These are phyloP conservation scores for Anabas testudineus DNA, from an alignment of 2,797 vertebrate species.

Conservation along the genomic window DNA sequence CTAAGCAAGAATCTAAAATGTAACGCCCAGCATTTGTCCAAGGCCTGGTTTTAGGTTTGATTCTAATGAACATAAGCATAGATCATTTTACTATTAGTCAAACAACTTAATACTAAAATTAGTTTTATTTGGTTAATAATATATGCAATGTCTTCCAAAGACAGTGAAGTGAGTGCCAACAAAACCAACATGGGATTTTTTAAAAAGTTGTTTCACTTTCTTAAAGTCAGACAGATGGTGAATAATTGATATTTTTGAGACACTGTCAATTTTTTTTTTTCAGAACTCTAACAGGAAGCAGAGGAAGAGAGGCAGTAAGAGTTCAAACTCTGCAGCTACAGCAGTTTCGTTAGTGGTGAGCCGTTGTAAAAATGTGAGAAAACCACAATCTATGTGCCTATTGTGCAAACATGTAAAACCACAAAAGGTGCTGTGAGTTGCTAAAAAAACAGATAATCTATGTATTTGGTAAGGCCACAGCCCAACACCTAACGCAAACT, in stretches of 20 bases:
- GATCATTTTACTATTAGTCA: constrained; percentile 29
- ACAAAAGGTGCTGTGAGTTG: constrained; percentile 46
- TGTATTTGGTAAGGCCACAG: constrained; percentile 53
- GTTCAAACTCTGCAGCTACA: constrained; percentile 64
- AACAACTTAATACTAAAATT: constrained; percentile 26
- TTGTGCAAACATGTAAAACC: constrained; percentile 70
- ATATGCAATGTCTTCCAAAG: not conserved
- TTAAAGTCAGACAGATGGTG: constrained; percentile 25
- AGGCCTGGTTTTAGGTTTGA: constrained; percentile 15
- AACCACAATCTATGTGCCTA: constrained; percentile 62
- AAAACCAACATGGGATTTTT: constrained; percentile 9
- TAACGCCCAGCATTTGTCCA: not conserved
- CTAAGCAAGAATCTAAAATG: constrained; percentile 52
- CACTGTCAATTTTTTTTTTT: constrained; percentile 39
- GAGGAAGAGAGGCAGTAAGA: constrained; percentile 42
- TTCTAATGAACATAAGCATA: constrained; percentile 49
- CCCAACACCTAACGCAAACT: constrained; percentile 54
- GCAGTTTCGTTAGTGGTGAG: constrained; percentile 69
- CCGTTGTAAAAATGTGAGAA: constrained; percentile 70
- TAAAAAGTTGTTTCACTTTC: constrained; percentile 14
- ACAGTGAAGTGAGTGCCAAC: not conserved
- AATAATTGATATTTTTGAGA: constrained; percentile 42
- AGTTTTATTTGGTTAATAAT: constrained; percentile 29
- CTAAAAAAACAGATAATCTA: constrained; percentile 60
- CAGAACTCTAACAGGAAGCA: constrained; percentile 58